These are phyloP conservation scores for Nothura maculosa DNA, from an alignment of 2,797 vertebrate species.

Conservation along the genomic window DNA sequence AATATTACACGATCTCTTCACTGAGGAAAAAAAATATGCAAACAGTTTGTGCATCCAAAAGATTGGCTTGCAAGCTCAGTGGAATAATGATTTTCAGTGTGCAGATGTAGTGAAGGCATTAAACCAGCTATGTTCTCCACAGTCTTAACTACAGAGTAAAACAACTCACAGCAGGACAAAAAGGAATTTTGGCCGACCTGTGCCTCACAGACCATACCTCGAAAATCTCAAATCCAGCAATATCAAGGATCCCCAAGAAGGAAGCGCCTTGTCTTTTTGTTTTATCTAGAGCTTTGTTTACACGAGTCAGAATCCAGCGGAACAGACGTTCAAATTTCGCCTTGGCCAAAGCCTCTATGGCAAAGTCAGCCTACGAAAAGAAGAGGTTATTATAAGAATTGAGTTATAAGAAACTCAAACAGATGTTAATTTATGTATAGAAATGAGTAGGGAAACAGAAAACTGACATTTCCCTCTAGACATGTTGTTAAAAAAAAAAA, in stretches of 20 bases:
- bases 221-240: slow-evolving; percentile 98
- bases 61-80: neutral
- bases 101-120: neutral
- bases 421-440: neutral
- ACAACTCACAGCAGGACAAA: neutral
- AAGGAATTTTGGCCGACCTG: neutral
- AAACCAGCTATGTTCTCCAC: neutral
- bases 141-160: neutral
- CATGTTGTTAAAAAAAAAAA: neutral
- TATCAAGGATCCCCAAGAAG: slow-evolving; percentile 97
- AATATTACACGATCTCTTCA: neutral
- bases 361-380: slow-evolving; percentile 91
- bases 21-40: neutral
- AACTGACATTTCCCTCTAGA: rapidly evolving
- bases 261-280: slow-evolving; percentile 96
- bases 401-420: neutral
- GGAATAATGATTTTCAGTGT: neutral
- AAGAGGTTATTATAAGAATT: neutral
- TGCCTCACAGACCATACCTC: slow-evolving; percentile 81
- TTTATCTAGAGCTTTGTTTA: slow-evolving; percentile 97
- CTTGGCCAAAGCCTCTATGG: slow-evolving; percentile 94
- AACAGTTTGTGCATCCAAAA: neutral
- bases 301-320: slow-evolving; percentile 92
- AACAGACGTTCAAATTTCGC: slow-evolving; percentile 95
- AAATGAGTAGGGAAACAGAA: neutral